Base-by-base conservation (phyloP, 2,113 vertebrate species). In the Megalops atlanticus region DNA sequence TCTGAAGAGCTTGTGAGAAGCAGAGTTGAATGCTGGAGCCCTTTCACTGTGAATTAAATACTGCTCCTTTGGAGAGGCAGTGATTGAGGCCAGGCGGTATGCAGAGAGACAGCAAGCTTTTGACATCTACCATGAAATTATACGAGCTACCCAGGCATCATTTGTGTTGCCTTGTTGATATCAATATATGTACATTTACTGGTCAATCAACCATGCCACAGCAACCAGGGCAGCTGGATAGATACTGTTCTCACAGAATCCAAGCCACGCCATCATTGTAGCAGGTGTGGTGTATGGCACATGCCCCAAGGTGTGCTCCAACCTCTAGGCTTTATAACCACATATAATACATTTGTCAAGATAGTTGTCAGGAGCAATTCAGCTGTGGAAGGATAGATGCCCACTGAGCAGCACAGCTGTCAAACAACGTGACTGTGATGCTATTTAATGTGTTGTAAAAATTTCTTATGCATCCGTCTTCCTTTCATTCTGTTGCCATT, bases 31-130 rank as follows among this genome's bases (percentile, higher is more conserved):
- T 24, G 31, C 18, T 31, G 27, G 39, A 49, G 40, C 54, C 71
- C 39, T 18, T 76, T 81, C 54, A 69, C 21, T 64, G 70, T 16
- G 27, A 69, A 54, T 38, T 54, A 47, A 76, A 76, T 40, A 47
- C 33, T 43, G 31, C 49, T 77, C 77, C 7, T 31, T 27, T 49
- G 36, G 40, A 49, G 76, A 36, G 39, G 39, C 14, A 31, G 4
- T 47, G 27, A 81, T 81, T 76, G 49, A 81, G 27, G n/a, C 38
- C 14, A 35, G 10, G 7, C n/a, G 45, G 12, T 68, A 76, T n/a
- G 52, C 39, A 40, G 33, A n/a, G n/a, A 64, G 77, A 21, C 39
- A 78, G 58, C 0, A 14, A 15, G 15, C n/a, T 64, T 64, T 31
- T 3, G 58, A 31, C 41, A 49, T 31, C 24, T 24, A 38, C n/a